Percentiles rank a stretch among this genome's conserved stretches.
Evolutionary conservation across 2,113 vertebrate genomes (phyloP).

Genomic region (Leptocoma aspasia): DNA sequence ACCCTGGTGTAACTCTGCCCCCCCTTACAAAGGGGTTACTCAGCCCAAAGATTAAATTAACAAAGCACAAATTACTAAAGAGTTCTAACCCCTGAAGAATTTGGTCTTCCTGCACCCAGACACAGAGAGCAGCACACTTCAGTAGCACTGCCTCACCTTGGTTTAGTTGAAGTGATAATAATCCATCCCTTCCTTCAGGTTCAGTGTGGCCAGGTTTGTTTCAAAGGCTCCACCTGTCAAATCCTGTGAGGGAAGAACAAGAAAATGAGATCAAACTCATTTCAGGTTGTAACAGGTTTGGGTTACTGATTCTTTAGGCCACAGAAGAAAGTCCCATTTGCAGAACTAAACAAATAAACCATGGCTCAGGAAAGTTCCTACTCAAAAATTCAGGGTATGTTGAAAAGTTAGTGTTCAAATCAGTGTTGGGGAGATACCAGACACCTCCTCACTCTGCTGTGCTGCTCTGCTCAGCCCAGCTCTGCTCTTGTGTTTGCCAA

Average conservation of each 20-base stretch:
- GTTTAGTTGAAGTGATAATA: conserved; percentile 77
- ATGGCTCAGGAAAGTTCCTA: background rate
- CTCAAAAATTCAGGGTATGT: background rate
- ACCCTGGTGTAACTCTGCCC: background rate
- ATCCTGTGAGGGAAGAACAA: conserved; percentile 72
- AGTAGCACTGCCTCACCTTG: background rate
- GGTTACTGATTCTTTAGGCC: background rate
- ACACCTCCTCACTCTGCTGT: background rate
- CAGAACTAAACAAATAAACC: background rate
- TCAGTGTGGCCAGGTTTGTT: conserved; percentile 78
- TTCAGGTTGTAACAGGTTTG: background rate
- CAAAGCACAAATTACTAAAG: background rate
- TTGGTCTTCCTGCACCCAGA: background rate
- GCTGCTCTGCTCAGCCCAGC: background rate
- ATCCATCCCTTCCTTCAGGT: conserved; percentile 81
- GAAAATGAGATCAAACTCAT: background rate
- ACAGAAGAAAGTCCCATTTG: background rate
- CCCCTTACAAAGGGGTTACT: background rate
- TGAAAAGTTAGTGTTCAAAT: background rate
- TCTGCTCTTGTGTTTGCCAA: background rate
- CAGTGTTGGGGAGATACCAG: rapidly evolving
- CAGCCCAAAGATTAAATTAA: background rate
- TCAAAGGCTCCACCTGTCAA: conserved; percentile 89
- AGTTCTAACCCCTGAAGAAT: background rate
- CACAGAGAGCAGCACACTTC: background rate